A percentile compares a stretch with the other conserved stretches of the same genome.
Evolutionary conservation across 92 coral and sea anemone species (phyloP).

Genomic region (Micromussa lordhowensis): DNA sequence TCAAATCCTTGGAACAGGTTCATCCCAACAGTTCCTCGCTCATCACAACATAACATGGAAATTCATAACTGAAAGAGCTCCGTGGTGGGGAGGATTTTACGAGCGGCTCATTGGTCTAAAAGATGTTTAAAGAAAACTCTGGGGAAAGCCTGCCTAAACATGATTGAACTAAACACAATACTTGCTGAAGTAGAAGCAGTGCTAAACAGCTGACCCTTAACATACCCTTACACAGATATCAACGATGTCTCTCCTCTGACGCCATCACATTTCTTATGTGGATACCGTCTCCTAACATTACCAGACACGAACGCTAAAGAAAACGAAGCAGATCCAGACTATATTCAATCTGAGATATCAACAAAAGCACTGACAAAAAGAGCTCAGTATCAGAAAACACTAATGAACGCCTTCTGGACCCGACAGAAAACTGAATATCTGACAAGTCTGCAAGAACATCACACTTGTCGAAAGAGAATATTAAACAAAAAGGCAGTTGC

Average conservation of each 20-base stretch:
- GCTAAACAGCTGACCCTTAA: slow-evolving; percentile 34
- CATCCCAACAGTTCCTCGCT: slow-evolving; percentile 22
- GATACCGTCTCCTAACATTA: slow-evolving; percentile 15
- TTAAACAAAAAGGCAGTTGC: slow-evolving; percentile 4
- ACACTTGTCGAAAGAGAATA: background rate
- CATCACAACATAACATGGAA: slow-evolving; percentile 40
- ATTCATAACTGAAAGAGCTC: slow-evolving; percentile 58
- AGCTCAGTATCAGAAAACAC: slow-evolving; percentile 13
- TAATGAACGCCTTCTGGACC: slow-evolving; percentile 31
- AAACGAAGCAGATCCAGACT: slow-evolving; percentile 33
- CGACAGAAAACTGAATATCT: slow-evolving; percentile 30
- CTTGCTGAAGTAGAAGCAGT: slow-evolving; percentile 52
- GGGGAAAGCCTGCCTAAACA: slow-evolving; percentile 48
- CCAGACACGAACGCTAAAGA: slow-evolving; percentile 12
- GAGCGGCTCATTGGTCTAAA: slow-evolving; percentile 56
- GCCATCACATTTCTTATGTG: slow-evolving; percentile 35
- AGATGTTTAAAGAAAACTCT: slow-evolving; percentile 53
- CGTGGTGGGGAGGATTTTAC: slow-evolving; percentile 62
- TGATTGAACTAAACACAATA: slow-evolving; percentile 52
- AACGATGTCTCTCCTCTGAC: slow-evolving; percentile 41
- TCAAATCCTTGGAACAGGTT: slow-evolving; percentile 15
- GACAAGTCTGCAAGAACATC: slow-evolving; percentile 26
- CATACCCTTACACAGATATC: slow-evolving; percentile 21
- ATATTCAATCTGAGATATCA: slow-evolving; percentile 1
- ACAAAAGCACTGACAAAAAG: slow-evolving; percentile 27